Base-by-base conservation (phyloP, 1,140 invertebrate species). In the Habropoda laboriosa region DNA sequence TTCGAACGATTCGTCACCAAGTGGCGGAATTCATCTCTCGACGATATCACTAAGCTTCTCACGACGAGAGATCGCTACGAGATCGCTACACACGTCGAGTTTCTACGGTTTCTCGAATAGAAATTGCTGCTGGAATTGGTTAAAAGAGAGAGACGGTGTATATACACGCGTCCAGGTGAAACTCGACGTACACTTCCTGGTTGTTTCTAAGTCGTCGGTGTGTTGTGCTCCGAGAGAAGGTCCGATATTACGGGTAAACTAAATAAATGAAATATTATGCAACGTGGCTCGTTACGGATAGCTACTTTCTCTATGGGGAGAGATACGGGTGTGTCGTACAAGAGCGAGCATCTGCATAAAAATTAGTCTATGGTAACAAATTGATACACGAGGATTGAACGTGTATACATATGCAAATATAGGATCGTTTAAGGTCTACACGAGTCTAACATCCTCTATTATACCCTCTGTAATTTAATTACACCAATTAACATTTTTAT, bases 101-200 rank as follows among this genome's bases (percentile, higher is more conserved):
- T 64, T 74, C 72, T 74, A 67, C 61, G 24, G 47, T 53, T 77
- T 77, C 67, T 78, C 74, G 63, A 58, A 32, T 71, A 78, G 75
- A 78, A 78, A 78, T 58, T 51, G 6, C 49, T n/a, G 38, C 30
- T 16, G 18, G 42, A 40, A 53, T 70, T 70, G 24, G 47, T 21
- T 12, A n/a, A n/a, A n/a, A n/a, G 24, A 27, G 13, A 21, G 51
- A 42, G 18, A 55, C 7, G 49, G 51, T 27, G 18, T n/a, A n/a
- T n/a, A n/a, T n/a, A n/a, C n/a, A n/a, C n/a, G 27, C 24, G 35
- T 0, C 10, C n/a, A n/a, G 49, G 67, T 30, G 67, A 71, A 71
- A 71, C 38, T 57, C 35, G 0, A 18, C 35, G 66, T 24, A 18
- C 32, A 47, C 27, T 70, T 57, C 67, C 49, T 40, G 24, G 8